These are phyloP conservation scores for Dipodomys stephensi DNA, from an alignment of 2,113 vertebrate genomes.

Conservation along the genomic window DNA sequence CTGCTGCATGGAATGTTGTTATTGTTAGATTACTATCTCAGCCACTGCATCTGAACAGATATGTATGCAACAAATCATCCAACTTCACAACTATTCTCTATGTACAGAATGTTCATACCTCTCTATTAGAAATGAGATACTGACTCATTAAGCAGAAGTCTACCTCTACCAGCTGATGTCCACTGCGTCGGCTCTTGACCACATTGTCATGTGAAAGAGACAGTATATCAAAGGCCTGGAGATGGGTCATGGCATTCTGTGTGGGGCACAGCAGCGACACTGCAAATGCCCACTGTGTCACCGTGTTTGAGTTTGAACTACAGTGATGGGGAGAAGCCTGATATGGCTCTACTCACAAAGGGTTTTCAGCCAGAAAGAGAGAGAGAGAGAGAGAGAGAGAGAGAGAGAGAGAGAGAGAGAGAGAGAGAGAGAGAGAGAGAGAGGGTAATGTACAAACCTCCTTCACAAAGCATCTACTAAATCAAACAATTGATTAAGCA, in stretches of 20 bases:
- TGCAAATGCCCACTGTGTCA: neutral
- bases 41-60: neutral
- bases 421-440: neutral
- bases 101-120: neutral
- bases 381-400: neutral
- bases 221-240: neutral
- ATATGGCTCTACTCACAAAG: neutral
- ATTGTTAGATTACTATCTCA: neutral
- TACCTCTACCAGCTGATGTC: neutral
- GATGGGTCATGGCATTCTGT: accelerated
- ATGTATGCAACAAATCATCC: neutral
- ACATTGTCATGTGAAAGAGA: neutral
- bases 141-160: neutral
- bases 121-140: neutral
- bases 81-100: neutral
- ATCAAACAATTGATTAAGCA: neutral
- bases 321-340: neutral
- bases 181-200: neutral
- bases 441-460: neutral
- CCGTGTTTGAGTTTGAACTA: neutral
- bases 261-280: neutral
- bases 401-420: no score
- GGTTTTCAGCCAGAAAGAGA: neutral
- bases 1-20: neutral
- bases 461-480: neutral